These are phyloP conservation scores for Squalus acanthias DNA, from an alignment of 2,797 vertebrate genomes.

Conservation along the genomic window DNA sequence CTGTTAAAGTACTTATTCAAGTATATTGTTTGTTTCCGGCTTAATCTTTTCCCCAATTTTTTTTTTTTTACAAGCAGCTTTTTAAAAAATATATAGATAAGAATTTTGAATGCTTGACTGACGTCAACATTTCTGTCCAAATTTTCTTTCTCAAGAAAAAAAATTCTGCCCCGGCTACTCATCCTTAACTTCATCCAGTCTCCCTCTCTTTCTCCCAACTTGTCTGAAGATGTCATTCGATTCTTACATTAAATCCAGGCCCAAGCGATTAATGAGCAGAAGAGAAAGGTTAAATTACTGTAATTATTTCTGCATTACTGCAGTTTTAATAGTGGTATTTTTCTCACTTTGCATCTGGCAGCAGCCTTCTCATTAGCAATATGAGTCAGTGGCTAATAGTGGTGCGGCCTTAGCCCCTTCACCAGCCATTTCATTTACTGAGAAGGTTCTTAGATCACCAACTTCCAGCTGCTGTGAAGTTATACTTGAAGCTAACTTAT, in stretches of 20 bases:
- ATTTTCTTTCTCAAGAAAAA: not conserved
- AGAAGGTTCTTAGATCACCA: not conserved
- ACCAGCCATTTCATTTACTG: not conserved
- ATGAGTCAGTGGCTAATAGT: slow-evolving; percentile 7
- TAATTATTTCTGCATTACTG: slow-evolving; percentile 32
- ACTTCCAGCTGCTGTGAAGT: not conserved
- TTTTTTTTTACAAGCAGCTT: not conserved
- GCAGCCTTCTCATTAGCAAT: slow-evolving; percentile 15
- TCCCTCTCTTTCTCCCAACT: not conserved
- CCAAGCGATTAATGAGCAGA: slow-evolving; percentile 29
- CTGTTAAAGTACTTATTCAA: not conserved
- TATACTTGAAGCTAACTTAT: slow-evolving; percentile 6
- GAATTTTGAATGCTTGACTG: not conserved
- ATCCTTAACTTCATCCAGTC: not conserved
- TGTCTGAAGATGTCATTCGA: not conserved
- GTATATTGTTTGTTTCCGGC: not conserved
- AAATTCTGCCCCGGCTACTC: not conserved
- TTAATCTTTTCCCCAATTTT: not conserved
- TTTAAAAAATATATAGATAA: not conserved
- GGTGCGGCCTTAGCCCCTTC: not conserved
- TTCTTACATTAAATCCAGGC: not conserved
- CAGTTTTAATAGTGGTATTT: slow-evolving; percentile 32
- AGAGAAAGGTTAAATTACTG: slow-evolving; percentile 31
- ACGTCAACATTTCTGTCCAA: not conserved
- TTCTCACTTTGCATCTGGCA: slow-evolving; percentile 35